Percentiles rank a stretch among this genome's conserved stretches.
These are phyloP conservation scores for Barbus barbus DNA, from an alignment of 2,113 vertebrate species.

Conservation along the genomic window DNA sequence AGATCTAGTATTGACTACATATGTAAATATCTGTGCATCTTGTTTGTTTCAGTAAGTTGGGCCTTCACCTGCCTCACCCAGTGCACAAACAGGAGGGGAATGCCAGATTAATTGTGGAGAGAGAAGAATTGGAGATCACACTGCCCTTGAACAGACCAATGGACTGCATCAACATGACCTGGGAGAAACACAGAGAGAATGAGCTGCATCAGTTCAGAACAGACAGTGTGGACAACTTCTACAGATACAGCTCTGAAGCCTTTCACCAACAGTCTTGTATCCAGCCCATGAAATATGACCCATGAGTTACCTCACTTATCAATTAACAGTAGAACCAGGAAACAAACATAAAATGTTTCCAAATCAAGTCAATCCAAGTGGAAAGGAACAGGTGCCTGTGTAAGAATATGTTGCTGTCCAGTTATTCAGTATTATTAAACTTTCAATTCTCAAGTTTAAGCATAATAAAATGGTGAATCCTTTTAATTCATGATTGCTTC, in stretches of 20 bases:
- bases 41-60: conserved; percentile 80
- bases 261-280: not conserved
- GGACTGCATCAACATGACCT: conserved; percentile 79
- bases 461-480: not conserved
- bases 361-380: not conserved
- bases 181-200: conserved; percentile 45
- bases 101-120: conserved; percentile 80
- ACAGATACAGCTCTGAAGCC: not conserved
- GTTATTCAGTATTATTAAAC: conserved; percentile 3
- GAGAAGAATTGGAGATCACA: conserved; percentile 83
- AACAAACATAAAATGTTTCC: not conserved
- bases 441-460: not conserved
- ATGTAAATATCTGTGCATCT: not conserved
- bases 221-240: not conserved
- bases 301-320: not conserved
- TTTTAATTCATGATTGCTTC: not conserved
- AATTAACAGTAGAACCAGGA: not conserved
- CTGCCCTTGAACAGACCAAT: conserved; percentile 78
- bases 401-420: not conserved
- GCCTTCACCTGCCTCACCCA: conserved; percentile 85
- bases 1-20: not conserved
- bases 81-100: conserved; percentile 79
- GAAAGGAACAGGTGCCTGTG: not conserved
- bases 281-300: not conserved
- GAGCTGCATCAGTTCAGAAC: not conserved